phyloP scores from a whole-genome alignment of 2,113 vertebrate species.

The Accipiter virgatus region DNA sequence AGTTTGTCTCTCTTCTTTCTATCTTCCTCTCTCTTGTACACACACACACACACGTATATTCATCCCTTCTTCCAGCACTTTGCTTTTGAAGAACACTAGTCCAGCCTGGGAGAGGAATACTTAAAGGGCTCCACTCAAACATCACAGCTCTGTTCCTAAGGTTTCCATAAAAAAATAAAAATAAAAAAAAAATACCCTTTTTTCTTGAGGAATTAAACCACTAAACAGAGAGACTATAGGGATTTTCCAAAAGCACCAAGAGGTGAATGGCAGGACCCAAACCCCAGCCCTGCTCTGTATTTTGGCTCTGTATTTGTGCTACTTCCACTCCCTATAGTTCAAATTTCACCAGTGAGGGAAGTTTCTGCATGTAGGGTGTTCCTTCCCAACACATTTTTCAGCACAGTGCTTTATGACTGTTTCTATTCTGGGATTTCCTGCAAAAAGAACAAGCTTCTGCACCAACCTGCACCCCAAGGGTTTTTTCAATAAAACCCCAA shows the following conservation, averaged over 20 bases:
- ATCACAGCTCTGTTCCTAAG: neutral
- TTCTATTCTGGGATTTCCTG: neutral
- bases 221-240: neutral
- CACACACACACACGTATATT: no score
- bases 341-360: neutral
- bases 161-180: neutral
- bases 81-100: neutral
- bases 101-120: neutral
- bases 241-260: neutral
- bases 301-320: neutral
- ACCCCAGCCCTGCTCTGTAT: neutral
- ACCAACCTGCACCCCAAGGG: neutral
- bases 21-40: neutral
- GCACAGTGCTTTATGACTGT: neutral
- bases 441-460: neutral
- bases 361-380: neutral
- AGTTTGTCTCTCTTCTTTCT: neutral
- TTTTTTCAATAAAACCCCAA: slow-evolving; percentile 21
- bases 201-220: neutral
- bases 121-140: neutral
- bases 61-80: neutral
- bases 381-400: neutral
- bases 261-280: rapidly evolving
- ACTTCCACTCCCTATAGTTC: neutral
- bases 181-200: neutral